Evolutionary conservation across 2,113 vertebrate species (phyloP).

Genomic region (Carassius gibelio): DNA sequence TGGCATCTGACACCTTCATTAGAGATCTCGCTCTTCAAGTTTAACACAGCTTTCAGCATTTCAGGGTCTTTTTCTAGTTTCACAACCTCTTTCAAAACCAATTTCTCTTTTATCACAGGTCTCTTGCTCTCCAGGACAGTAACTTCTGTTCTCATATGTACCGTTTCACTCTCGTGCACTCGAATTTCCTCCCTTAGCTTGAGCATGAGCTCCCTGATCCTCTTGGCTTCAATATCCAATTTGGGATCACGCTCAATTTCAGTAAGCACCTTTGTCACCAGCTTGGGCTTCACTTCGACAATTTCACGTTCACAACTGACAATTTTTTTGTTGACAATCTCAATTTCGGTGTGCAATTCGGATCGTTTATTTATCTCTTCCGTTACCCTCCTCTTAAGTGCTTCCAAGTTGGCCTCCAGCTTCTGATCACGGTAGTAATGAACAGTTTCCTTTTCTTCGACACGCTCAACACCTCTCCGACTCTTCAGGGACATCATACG

Average conservation of each 20-base stretch:
- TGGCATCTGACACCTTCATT: slow-evolving; percentile 75
- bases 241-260: slow-evolving; percentile 87
- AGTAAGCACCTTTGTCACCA: slow-evolving; percentile 89
- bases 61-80: slow-evolving; percentile 89
- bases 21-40: slow-evolving; percentile 76
- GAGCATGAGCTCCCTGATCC: slow-evolving; percentile 79
- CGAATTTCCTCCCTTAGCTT: slow-evolving; percentile 74
- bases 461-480: slow-evolving; percentile 85
- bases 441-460: slow-evolving; percentile 92
- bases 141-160: slow-evolving; percentile 80
- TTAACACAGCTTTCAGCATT: slow-evolving; percentile 82
- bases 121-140: slow-evolving; percentile 79
- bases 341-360: slow-evolving; percentile 76
- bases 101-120: slow-evolving; percentile 80
- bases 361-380: slow-evolving; percentile 76
- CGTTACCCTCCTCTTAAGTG: slow-evolving; percentile 73
- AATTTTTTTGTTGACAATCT: slow-evolving; percentile 73
- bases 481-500: slow-evolving; percentile 83
- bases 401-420: slow-evolving; percentile 77
- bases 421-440: slow-evolving; percentile 89
- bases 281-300: slow-evolving; percentile 75
- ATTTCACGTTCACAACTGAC: slow-evolving; percentile 75
- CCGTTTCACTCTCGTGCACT: slow-evolving; percentile 63
- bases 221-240: slow-evolving; percentile 80
- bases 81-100: slow-evolving; percentile 90